Evolutionary conservation across 2,797 vertebrate genomes (phyloP).

Genomic region (Melanotaenia pygmaea): DNA sequence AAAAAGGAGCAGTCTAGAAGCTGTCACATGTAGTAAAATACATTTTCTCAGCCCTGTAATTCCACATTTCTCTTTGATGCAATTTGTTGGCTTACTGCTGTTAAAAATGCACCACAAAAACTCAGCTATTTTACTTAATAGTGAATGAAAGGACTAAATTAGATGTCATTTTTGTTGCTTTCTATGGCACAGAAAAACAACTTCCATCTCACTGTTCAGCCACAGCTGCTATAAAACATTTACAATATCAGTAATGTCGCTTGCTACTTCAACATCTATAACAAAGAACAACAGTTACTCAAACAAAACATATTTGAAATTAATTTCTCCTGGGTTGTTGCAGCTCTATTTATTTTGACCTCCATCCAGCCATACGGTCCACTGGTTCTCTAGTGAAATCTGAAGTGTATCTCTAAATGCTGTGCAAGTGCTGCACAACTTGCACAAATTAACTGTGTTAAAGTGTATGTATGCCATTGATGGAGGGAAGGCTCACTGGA

Average conservation of each 20-base stretch:
- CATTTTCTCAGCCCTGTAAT: conserved; percentile 49
- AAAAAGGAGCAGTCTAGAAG: conserved; percentile 52
- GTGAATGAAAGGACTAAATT: conserved; percentile 51
- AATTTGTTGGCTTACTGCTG: conserved; percentile 26
- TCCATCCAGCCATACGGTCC: conserved; percentile 60
- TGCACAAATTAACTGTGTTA: conserved; percentile 80
- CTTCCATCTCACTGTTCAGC: conserved; percentile 38
- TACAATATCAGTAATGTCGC: conserved; percentile 37
- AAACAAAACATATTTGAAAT: conserved; percentile 69
- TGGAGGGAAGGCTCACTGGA: conserved; percentile 78
- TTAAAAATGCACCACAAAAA: conserved; percentile 20
- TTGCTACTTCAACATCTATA: conserved; percentile 51
- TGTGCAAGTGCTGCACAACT: conserved; percentile 77
- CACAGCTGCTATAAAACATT: conserved; percentile 33
- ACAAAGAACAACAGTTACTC: conserved; percentile 45
- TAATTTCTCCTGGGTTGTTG: conserved; percentile 60
- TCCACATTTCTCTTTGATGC: conserved; percentile 48
- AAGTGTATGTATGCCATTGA: conserved; percentile 70
- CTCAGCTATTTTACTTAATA: conserved; percentile 26
- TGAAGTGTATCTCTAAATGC: conserved; percentile 81
- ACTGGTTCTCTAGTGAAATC: conserved; percentile 74
- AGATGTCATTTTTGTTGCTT: conserved; percentile 37
- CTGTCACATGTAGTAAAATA: conserved; percentile 59
- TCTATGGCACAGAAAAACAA: conserved; percentile 27
- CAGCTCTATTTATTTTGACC: conserved; percentile 71